Conservation (phyloP, 2,797 vertebrate genomes). For the Corythornis leucogaster region DNA sequence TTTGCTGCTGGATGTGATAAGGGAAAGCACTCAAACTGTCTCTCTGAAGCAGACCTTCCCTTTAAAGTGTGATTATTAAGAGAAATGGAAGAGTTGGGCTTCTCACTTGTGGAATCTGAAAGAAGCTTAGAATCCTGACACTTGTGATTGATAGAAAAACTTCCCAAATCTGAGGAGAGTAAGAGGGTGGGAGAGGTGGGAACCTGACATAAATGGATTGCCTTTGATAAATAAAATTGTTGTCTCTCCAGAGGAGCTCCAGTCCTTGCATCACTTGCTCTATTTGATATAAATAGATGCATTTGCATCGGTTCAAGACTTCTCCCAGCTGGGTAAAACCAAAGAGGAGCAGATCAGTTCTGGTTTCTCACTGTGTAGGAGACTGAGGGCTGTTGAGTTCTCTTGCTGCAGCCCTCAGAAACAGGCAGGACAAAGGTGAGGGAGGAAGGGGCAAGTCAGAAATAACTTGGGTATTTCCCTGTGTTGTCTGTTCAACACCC, state of each 20-base stretch:
- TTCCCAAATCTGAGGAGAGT: neutral
- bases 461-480: neutral
- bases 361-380: neutral
- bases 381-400: neutral
- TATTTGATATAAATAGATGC: neutral
- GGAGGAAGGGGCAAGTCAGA: neutral
- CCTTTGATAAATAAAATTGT: neutral
- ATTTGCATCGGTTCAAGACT: neutral
- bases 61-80: neutral
- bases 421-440: neutral
- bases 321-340: neutral
- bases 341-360: neutral
- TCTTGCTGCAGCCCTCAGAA: neutral
- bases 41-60: neutral
- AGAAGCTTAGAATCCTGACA: neutral
- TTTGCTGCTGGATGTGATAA: neutral
- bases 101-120: neutral
- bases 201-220: neutral
- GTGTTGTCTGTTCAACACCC: neutral
- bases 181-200: neutral
- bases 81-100: neutral
- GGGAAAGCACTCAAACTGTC: neutral
- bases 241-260: neutral
- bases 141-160: neutral
- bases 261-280: neutral